Evolutionary conservation across 1,140 invertebrate species (phyloP), one percentile per base, ranked within the genome.

Genomic region (Cardiocondyla obscurior): DNA sequence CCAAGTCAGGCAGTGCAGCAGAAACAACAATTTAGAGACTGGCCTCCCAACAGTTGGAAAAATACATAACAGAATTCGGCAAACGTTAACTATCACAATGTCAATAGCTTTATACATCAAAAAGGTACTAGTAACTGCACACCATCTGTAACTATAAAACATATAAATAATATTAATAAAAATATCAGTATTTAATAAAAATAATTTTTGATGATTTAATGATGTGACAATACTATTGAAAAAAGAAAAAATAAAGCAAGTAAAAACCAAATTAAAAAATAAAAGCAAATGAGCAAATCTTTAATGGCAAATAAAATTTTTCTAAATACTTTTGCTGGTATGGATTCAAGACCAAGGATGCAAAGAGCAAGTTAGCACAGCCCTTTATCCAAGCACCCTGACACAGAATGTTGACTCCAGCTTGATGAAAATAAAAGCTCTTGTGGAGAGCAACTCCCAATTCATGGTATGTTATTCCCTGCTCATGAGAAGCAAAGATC

Each of bases 321-420:
- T n/a, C n/a, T n/a, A n/a, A n/a, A n/a, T 46, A 92, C 92, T 91
- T 92, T 74, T 92, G 83, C 36, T 86, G 62, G 30, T 89, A 85
- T 8, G 85, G 72, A 46, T 84, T 90, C 76, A 92, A 88, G 55
- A 92, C 67, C 19, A 90, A 91, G 1, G 90, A 86, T 0, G 89
- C 89, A 39, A 93, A 93, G 16, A 93, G 60, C 46, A 92, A 84
- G 49, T 89, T 89, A 19, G 85, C 72, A 33, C 86, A 91, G 79
- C 91, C 91, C 46, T 86, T 90, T 19, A 85, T 76, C 91, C 92
- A 92, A 58, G 74, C 62, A 42, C 83, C 57, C 36, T 89, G 81
- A 44, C 62, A 86, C 8, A 92, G 88, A 55, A 91, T 81, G 12
- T 91, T 81, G 3, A 90, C 30, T 39, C 83, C 81, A 1, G 89